phyloP scores from a whole-genome alignment of 2,113 vertebrate species.

The Pedionomus torquatus region DNA sequence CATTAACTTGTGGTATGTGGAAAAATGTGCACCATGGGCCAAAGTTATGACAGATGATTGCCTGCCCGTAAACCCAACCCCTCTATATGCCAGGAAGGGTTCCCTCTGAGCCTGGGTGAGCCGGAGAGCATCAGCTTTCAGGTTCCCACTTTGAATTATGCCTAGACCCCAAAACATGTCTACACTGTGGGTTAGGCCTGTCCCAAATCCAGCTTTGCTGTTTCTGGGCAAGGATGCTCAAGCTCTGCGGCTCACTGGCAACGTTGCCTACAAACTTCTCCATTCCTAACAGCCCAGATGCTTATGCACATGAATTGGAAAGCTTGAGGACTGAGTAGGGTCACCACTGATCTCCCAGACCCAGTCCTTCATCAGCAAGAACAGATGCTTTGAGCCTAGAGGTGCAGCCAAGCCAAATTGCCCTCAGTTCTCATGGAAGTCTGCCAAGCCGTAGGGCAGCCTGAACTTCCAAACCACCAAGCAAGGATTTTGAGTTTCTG shows the following conservation, averaged over 20 bases:
- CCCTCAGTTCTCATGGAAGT: not conserved
- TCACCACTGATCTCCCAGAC: not conserved
- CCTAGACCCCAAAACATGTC: not conserved
- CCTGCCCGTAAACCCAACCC: not conserved
- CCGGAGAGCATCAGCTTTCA: not conserved
- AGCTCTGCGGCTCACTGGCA: not conserved
- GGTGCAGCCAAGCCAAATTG: not conserved
- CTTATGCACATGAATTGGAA: not conserved
- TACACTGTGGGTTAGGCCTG: not conserved
- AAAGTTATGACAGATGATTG: slow-evolving; percentile 11
- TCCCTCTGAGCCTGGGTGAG: not conserved
- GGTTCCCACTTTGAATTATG: not conserved
- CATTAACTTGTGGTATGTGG: slow-evolving; percentile 27
- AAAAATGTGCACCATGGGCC: slow-evolving; percentile 15
- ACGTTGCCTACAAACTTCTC: not conserved
- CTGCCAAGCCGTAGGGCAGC: not conserved
- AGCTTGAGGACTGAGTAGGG: not conserved
- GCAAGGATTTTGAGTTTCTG: not conserved
- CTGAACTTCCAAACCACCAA: not conserved
- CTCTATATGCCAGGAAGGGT: not conserved
- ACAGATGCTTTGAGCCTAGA: not conserved
- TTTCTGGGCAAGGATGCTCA: not conserved
- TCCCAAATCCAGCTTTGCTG: not conserved
- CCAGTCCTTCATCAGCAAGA: not conserved
- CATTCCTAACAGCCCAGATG: not conserved